Base-by-base conservation (phyloP, 1,140 invertebrate species). In the Ostrea edulis region DNA sequence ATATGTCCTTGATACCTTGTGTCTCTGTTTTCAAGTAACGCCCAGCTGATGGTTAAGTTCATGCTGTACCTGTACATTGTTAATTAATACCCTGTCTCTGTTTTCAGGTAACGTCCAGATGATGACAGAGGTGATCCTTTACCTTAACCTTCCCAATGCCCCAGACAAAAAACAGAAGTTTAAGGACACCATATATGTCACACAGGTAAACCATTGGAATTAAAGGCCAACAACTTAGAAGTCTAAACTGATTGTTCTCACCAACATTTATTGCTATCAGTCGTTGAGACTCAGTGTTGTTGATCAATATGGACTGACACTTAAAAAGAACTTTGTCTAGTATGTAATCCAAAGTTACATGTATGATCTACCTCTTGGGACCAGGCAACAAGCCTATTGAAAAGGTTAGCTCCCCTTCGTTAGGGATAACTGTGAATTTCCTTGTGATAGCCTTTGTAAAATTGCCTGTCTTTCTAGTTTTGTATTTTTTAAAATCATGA, bases 181-280 rank as follows among this genome's bases (percentile, higher is more conserved):
- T 86, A 86, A 91, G n/a, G 89, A 93, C 83, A 92, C 93, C 85
- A 93, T 95, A 51, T 95, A 95, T 89, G 90, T 95, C 1, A 93
- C 92, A 35, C 94, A 96, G 93, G 95, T 95, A 85, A 83, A 62
- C 12, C n/a, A n/a, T 5, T n/a, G n/a, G n/a, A n/a, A n/a, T n/a
- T 62, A 17, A 62, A 62, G 0, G 58, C 14, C 17, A n/a, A 62
- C 5, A 5, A 17, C 0, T 5, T 44, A 44, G 35, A 44, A 44
- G 35, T 8, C 14, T 62, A 20, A 62, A 62, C 58, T 7, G n/a
- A 62, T 14, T 14, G 35, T 44, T 44, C 35, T 44, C 35, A 44
- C 5, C 35, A 44, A 44, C 35, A 1, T 44, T 44, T 5, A 44
- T 44, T 5, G 5, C 35, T 44, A 44, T 5, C 35, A 44, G 35